These are phyloP conservation scores for Melanotaenia nigrans DNA, from an alignment of 2,797 vertebrate species.

Conservation along the genomic window DNA sequence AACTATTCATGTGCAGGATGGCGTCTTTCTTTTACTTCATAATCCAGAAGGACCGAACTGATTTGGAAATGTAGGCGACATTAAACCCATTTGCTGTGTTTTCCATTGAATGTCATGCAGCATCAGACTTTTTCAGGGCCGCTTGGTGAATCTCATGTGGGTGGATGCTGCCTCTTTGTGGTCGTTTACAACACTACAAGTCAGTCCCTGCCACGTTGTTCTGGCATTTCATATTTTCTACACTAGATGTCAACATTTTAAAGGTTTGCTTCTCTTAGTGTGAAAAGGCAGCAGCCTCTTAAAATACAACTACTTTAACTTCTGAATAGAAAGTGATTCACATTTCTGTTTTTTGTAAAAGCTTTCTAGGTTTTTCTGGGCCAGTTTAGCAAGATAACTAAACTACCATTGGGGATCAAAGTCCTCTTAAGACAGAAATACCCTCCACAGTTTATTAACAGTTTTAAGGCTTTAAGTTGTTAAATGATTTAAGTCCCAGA, in stretches of 20 bases:
- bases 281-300: not conserved
- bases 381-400: too few relatives aligned
- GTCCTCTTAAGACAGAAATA: too few relatives aligned
- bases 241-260: slow-evolving; percentile 41
- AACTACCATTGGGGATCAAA: too few relatives aligned
- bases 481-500: too few relatives aligned
- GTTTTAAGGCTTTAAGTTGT: too few relatives aligned
- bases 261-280: not conserved
- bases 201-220: not conserved
- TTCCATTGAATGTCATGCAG: slow-evolving; percentile 54
- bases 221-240: not conserved
- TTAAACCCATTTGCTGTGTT: slow-evolving; percentile 42
- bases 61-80: slow-evolving; percentile 24
- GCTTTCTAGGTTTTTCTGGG: too few relatives aligned
- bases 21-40: not conserved
- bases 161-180: slow-evolving; percentile 62
- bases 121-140: slow-evolving; percentile 1
- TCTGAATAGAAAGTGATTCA: not conserved
- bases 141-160: not conserved
- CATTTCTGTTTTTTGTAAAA: too few relatives aligned
- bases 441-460: too few relatives aligned
- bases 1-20: slow-evolving; percentile 6
- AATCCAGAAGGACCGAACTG: not conserved
- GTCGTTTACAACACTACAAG: not conserved
- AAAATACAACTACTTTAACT: not conserved